A percentile compares a stretch with the other conserved stretches of the same genome.
These are phyloP conservation scores for Hyppa rectilinea DNA, from an alignment of 2,888 invertebrate genomes.

Conservation along the genomic window DNA sequence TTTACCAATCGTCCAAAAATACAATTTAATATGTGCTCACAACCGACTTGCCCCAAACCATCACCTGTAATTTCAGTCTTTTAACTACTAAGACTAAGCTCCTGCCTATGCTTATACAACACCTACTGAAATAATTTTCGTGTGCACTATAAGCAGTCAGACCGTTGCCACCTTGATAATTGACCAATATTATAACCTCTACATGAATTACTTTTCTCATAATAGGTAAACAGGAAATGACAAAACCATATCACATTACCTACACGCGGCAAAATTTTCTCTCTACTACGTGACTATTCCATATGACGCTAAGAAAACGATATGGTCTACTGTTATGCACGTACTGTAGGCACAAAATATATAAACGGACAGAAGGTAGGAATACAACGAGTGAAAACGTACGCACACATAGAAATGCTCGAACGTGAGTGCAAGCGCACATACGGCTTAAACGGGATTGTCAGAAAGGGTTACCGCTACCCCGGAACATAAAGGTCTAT, in stretches of 20 bases:
- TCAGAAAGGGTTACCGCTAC: too few species aligned
- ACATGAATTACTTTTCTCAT: neutral
- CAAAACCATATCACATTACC: slow-evolving; percentile 16
- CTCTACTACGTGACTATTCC: slow-evolving; percentile 21
- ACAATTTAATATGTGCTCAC: neutral
- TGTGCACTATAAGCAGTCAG: neutral
- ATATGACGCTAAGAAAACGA: slow-evolving; percentile 10
- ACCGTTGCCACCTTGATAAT: neutral
- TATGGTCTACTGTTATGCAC: neutral
- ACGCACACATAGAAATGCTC: neutral
- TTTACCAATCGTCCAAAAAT: neutral
- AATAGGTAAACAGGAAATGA: slow-evolving; percentile 2
- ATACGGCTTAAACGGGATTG: too few species aligned
- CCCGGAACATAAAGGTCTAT: too few species aligned
- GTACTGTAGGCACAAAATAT: slow-evolving; percentile 7
- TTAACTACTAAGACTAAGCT: too few species aligned
- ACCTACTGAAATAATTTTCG: neutral
- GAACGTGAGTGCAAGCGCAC: too few species aligned
- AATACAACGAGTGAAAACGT: neutral
- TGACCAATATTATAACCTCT: neutral
- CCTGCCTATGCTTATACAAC: too few species aligned
- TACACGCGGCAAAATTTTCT: neutral
- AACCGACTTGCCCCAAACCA: too few species aligned
- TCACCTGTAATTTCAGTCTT: too few species aligned
- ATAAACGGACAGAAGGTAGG: neutral